phyloP scores from a whole-genome alignment of 2,113 vertebrate genomes.

The Pangasianodon hypophthalmus region DNA sequence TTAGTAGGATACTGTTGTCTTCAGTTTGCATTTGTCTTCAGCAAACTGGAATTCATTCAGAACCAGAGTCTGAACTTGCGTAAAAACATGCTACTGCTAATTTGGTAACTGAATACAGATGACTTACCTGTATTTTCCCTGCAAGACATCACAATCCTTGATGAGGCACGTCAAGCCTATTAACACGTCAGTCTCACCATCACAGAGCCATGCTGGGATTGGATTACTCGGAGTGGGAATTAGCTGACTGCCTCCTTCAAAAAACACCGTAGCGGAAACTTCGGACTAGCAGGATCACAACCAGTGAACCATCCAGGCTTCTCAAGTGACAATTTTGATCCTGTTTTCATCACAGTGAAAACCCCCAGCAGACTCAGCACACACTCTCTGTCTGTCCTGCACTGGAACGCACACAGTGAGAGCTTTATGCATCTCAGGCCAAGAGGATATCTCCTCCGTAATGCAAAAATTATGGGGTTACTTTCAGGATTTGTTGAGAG shows the following conservation, averaged over 20 bases:
- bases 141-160: slow-evolving; percentile 53
- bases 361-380: slow-evolving; percentile 16
- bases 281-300: slow-evolving; percentile 30
- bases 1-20: background rate
- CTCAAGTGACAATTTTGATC: slow-evolving; percentile 50
- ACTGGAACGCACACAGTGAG: slow-evolving; percentile 6
- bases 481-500: slow-evolving; percentile 37
- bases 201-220: slow-evolving; percentile 50
- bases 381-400: background rate
- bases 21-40: background rate
- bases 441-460: slow-evolving; percentile 20
- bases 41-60: background rate
- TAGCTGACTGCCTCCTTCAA: slow-evolving; percentile 40
- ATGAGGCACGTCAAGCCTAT: slow-evolving; percentile 56
- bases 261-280: slow-evolving; percentile 40
- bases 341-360: slow-evolving; percentile 48
- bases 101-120: slow-evolving; percentile 1
- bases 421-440: background rate
- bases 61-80: background rate
- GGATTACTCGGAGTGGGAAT: slow-evolving; percentile 49
- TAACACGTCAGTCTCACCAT: slow-evolving; percentile 54
- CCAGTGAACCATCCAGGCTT: slow-evolving; percentile 10
- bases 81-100: background rate
- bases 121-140: slow-evolving; percentile 43
- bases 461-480: slow-evolving; percentile 26